These are phyloP conservation scores for Zaprionus camerounensis DNA, from an alignment of 1,140 invertebrate genomes.

Conservation along the genomic window DNA sequence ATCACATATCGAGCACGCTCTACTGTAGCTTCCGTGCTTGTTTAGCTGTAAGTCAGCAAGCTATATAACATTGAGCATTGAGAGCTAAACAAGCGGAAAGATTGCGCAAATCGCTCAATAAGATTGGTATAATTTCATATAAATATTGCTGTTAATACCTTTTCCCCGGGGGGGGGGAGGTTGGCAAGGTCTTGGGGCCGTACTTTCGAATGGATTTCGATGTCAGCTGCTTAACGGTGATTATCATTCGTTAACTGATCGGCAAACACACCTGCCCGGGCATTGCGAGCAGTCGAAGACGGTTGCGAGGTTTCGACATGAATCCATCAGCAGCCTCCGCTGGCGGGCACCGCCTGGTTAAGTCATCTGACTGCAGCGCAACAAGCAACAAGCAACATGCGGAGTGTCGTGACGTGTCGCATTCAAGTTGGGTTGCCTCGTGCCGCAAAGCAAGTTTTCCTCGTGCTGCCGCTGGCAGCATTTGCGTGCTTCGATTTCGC, in stretches of 20 bases:
- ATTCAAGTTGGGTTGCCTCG: not conserved
- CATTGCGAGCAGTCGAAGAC: not conserved
- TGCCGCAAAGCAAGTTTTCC: conserved; percentile 48
- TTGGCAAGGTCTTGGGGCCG: not conserved
- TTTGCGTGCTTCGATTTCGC: conserved; percentile 69
- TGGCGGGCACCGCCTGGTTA: conserved; percentile 28
- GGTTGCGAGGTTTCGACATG: not conserved
- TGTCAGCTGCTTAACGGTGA: not conserved
- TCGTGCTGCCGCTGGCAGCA: conserved; percentile 34
- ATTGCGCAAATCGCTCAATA: not conserved
- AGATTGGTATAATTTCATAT: not conserved
- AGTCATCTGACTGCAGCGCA: conserved; percentile 51
- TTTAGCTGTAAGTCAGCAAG: too few species aligned
- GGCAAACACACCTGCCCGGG: not conserved
- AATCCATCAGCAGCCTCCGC: not conserved
- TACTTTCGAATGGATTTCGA: not conserved
- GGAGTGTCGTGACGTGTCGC: not conserved
- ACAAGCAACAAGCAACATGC: conserved; percentile 7
- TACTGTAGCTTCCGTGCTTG: too few species aligned
- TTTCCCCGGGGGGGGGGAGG: not conserved
- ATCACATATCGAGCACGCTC: too few species aligned
- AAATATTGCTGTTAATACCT: not conserved
- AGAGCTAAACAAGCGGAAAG: not conserved
- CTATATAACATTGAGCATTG: not conserved
- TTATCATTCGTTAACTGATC: conserved; percentile 1